These are phyloP conservation scores for Pseudomyrmex concolor DNA, from an alignment of 1,140 invertebrate genomes.

Conservation along the genomic window DNA sequence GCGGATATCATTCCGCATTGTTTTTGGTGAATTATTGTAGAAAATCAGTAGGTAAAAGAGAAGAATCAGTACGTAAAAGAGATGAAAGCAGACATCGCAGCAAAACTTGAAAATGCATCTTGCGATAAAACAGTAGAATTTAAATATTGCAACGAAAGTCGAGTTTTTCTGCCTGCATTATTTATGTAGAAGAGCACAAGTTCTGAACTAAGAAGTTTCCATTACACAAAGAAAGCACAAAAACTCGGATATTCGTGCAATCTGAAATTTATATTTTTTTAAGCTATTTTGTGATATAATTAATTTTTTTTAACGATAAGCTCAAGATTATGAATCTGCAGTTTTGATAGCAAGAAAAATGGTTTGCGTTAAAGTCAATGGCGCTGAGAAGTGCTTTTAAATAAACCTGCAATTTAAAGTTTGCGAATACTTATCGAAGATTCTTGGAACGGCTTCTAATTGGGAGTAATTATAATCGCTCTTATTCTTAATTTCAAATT, in stretches of 20 bases:
- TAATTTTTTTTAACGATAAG: no score
- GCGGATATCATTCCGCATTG: background rate
- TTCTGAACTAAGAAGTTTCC: conserved; percentile 38
- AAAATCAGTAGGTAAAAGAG: background rate
- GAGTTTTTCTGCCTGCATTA: conserved; percentile 51
- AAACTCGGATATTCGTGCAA: conserved; percentile 2
- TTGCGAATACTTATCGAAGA: conserved; percentile 21
- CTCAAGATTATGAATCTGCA: conserved; percentile 24
- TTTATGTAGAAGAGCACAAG: conserved; percentile 34
- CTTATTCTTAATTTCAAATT: background rate
- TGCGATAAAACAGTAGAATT: conserved; percentile 46
- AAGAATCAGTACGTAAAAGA: background rate
- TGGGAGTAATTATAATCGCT: conserved; percentile 21
- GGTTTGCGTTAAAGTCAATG: conserved; percentile 28
- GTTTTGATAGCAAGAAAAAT: conserved; percentile 5
- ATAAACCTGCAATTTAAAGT: conserved; percentile 51
- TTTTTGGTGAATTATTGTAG: background rate
- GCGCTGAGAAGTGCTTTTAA: conserved; percentile 39
- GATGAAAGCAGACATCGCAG: conserved; percentile 18
- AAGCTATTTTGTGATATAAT: background rate
- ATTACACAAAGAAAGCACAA: conserved; percentile 3
- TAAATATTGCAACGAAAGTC: conserved; percentile 47
- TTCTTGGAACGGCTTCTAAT: conserved; percentile 41
- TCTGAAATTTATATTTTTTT: conserved; percentile 29
- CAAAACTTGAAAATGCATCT: conserved; percentile 47